Base-by-base conservation (phyloP, 2,113 vertebrate species). In the Pelecanoides urinatrix region DNA sequence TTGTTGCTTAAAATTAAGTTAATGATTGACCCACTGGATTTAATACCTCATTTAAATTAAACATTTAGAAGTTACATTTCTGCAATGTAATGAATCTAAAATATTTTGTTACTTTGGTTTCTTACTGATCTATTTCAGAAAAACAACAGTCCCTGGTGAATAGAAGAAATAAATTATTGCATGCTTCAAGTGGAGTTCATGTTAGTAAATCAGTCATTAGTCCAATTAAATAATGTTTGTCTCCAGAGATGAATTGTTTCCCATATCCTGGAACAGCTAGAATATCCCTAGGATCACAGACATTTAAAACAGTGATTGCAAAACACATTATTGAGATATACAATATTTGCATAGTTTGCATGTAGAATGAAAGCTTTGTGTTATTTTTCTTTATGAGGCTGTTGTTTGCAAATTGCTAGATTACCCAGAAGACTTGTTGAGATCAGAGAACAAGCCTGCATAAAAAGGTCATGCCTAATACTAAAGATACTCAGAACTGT, bases 371-470 rank as follows among this genome's bases (percentile, higher is more conserved):
- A 94, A 74, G 38, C 49, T 68, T 92, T 88, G 36, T 86, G 29
- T 47, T 81, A 22, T 81, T 80, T 90, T 68, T 47, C 44, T 61
- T 95, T 65, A 58, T 66, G 34, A 96, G 32, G 38, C 74, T 89
- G 68, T 55, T 77, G 55, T 77, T 92, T 90, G 59, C 40, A 89
- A 96, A 94, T 82, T 86, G 59, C 55, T 70, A 53, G 56, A 90
- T 96, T 94, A 88, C 59, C 70, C 47, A 76, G 59, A 93, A 92
- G 83, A 65, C 65, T 94, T 95, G 34, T 18, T 80, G 61, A 86
- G 81, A 88, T 83, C 73, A 91, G 27, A 92, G 75, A 91, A 94
- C 32, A 92, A 80, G 12, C 34, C 47, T 72, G 47, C 38, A 50
- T 34, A 40, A 63, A 89, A 92, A 85, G 44, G 44, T 86, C 72